These are phyloP conservation scores for Anas bernieri DNA, from an alignment of 2,797 vertebrate species.

Conservation along the genomic window DNA sequence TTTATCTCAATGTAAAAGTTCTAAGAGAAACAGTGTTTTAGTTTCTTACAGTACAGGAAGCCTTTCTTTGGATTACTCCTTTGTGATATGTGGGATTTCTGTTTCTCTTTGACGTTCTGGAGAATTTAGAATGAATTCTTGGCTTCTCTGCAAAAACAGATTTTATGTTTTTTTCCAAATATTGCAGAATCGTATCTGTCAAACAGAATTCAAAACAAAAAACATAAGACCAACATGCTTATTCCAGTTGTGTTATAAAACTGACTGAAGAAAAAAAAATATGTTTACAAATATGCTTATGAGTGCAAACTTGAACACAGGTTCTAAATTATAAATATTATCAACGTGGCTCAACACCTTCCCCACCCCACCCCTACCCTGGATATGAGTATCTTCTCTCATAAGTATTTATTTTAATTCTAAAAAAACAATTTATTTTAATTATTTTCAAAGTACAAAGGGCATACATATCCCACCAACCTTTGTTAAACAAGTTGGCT, in stretches of 20 bases:
- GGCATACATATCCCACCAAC: background rate
- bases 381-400: background rate
- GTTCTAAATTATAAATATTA: background rate
- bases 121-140: background rate
- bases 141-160: background rate
- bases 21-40: background rate
- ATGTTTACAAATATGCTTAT: background rate
- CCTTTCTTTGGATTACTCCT: background rate
- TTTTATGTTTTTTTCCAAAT: background rate
- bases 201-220: background rate
- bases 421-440: background rate
- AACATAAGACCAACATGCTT: background rate
- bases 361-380: fast-evolving
- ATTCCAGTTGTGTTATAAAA: background rate
- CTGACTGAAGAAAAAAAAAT: background rate
- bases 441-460: background rate
- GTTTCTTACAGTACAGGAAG: background rate
- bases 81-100: background rate
- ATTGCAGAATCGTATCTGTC: background rate
- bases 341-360: background rate
- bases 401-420: background rate
- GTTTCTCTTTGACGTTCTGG: background rate
- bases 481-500: background rate
- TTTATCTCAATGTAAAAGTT: background rate
- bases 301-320: background rate